Evolutionary conservation across 1,140 invertebrate genomes (phyloP), one percentile per base, ranked within the genome.

Genomic region (Brachionus sp.): DNA sequence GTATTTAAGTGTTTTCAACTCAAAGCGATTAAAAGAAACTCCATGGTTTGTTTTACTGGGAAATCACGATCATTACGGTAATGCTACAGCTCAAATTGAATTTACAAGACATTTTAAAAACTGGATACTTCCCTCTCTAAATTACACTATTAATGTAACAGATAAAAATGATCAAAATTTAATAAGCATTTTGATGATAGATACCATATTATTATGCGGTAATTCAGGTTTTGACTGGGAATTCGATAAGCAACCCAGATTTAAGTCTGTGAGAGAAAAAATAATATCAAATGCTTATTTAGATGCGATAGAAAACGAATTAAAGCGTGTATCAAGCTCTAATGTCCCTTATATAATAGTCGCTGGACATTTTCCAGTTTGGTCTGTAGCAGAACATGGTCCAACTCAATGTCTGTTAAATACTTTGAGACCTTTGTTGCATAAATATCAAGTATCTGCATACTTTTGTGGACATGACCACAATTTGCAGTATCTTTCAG

Each of bases 381-480:
- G 89, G 85, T 91, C 90, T 16, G 86, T 90, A 7, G 89, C 86
- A 33, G 86, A 87, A 35, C 90, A 91, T 85, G 90, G 90, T 5
- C 88, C 89, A 5, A 90, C 89, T 10, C 53, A 88, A 13, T 90
- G 89, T 82, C 84, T 91, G 7, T 84, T 89, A 0, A 82, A 89
- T 2, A 70, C 85, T 35, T 85, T 91, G 5, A 85, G 86, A 75
- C 89, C 90, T 19, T 85, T 91, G 77, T 83, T 91, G 19, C 85
- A 89, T 29, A 87, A 89, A 62, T 90, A 90, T 85, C 84, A 87
- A 33, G 90, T 89, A 0, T 87, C 86, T 44, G 90, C 89, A 12
- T 91, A 91, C 84, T 85, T 91, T 29, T 87, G 85, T 84, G 90
- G 90, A 19, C 91, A 91, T 85, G 90, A 91, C 83, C 90, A 91